These are phyloP conservation scores for Anhinga rufa DNA, from an alignment of 2,113 vertebrate genomes.

Conservation along the genomic window DNA sequence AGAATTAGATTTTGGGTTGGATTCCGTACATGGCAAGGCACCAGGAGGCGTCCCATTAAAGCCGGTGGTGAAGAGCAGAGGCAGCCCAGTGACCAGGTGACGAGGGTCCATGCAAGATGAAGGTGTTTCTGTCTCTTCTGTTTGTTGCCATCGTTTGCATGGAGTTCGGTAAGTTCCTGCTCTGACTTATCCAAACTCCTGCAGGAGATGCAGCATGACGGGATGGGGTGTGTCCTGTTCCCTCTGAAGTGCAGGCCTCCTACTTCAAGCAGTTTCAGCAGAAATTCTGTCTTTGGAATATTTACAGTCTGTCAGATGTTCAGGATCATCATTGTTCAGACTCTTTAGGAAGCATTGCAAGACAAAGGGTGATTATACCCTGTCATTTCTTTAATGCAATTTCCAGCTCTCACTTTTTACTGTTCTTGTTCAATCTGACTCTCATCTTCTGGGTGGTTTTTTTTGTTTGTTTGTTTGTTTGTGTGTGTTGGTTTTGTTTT, in stretches of 20 bases:
- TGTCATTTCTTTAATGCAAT: neutral
- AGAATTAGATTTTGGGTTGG: neutral
- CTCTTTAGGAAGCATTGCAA: neutral
- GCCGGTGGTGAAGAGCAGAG: neutral
- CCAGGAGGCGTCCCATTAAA: neutral
- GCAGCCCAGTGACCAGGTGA: neutral
- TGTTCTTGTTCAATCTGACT: neutral
- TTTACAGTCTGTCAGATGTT: neutral
- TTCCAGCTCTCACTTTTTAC: neutral
- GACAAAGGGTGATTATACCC: fast-evolving
- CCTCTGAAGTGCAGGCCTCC: neutral
- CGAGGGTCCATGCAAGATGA: neutral
- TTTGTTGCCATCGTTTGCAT: neutral
- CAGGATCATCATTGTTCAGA: neutral
- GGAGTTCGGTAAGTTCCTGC: constrained; percentile 2
- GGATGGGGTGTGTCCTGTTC: fast-evolving
- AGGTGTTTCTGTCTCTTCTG: neutral
- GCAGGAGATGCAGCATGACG: neutral
- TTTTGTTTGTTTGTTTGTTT: no score
- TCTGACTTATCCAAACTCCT: neutral
- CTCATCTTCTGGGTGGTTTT: neutral
- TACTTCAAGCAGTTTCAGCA: neutral
- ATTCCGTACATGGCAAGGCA: neutral
- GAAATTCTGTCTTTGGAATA: neutral
- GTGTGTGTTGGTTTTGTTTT: no score